phyloP scores from a whole-genome alignment of 35 echinoderm and acorn worm genomes.

The Ophioderma brevispina region DNA sequence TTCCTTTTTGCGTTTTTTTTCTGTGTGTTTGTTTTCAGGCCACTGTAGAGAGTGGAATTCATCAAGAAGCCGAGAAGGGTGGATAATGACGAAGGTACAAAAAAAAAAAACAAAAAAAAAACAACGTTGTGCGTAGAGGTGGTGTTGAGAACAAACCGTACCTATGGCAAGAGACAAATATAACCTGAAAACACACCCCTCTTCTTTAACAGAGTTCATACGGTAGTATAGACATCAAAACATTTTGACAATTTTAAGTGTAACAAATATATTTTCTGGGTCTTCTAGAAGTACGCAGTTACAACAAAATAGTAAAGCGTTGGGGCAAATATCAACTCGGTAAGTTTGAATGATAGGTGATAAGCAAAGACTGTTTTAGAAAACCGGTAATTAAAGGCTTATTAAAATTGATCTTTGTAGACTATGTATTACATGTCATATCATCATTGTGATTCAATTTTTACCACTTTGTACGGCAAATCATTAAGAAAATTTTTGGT shows the following conservation, averaged over 20 bases:
- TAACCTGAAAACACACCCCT: constrained; percentile 87
- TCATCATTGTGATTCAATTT: background rate
- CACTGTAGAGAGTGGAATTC: too few species aligned
- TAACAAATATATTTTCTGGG: background rate
- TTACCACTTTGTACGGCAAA: background rate
- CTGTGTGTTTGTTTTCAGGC: too few species aligned
- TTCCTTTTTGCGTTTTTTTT: too few species aligned
- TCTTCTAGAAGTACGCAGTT: too few species aligned
- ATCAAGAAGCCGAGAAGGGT: too few species aligned
- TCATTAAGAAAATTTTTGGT: background rate
- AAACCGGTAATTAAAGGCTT: background rate
- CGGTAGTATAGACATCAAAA: constrained; percentile 53
- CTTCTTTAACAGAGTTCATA: constrained; percentile 98
- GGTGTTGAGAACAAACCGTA: constrained; percentile 81
- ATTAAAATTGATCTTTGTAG: background rate
- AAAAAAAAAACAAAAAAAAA: too few species aligned
- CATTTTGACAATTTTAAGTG: background rate
- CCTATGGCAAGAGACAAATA: constrained; percentile 98
- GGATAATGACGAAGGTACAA: too few species aligned
- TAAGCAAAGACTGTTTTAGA: too few species aligned
- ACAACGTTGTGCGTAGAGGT: too few species aligned
- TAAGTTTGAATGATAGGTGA: too few species aligned
- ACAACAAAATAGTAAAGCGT: too few species aligned
- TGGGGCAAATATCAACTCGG: too few species aligned
- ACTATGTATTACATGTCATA: background rate